Evolutionary conservation across 2,113 vertebrate genomes (phyloP).

Genomic region (Scopus umbretta): DNA sequence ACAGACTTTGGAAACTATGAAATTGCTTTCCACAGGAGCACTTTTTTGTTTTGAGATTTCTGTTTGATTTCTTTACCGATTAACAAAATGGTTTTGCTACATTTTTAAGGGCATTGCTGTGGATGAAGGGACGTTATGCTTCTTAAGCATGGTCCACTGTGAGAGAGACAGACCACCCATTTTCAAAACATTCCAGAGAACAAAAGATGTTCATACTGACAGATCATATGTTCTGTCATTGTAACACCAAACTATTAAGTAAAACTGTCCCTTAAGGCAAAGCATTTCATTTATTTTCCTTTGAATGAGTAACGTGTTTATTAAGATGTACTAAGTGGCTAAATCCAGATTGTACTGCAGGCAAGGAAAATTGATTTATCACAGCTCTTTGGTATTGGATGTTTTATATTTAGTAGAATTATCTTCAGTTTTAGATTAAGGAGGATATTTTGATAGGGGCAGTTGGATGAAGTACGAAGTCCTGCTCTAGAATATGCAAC

Average conservation of each 20-base stretch:
- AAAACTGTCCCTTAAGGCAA: slow-evolving; percentile 72
- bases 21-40: background rate
- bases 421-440: slow-evolving; percentile 29
- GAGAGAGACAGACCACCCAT: background rate
- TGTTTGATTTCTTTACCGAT: background rate
- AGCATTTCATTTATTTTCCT: slow-evolving; percentile 73
- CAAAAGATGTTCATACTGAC: slow-evolving; percentile 48
- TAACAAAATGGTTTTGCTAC: background rate
- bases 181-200: slow-evolving; percentile 27
- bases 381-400: background rate
- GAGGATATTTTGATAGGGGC: background rate
- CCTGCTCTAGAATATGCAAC: background rate
- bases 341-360: slow-evolving; percentile 53
- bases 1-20: background rate
- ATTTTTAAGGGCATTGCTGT: background rate
- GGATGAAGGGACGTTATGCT: background rate
- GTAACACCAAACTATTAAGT: slow-evolving; percentile 59
- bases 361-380: slow-evolving; percentile 66
- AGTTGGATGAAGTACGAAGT: background rate
- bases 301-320: slow-evolving; percentile 72
- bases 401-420: slow-evolving; percentile 19
- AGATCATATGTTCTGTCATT: slow-evolving; percentile 51
- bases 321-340: slow-evolving; percentile 67
- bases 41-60: background rate
- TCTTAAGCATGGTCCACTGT: background rate